These are phyloP conservation scores for Montifringilla adamsi DNA, from an alignment of 2,113 vertebrate species.

Conservation along the genomic window DNA sequence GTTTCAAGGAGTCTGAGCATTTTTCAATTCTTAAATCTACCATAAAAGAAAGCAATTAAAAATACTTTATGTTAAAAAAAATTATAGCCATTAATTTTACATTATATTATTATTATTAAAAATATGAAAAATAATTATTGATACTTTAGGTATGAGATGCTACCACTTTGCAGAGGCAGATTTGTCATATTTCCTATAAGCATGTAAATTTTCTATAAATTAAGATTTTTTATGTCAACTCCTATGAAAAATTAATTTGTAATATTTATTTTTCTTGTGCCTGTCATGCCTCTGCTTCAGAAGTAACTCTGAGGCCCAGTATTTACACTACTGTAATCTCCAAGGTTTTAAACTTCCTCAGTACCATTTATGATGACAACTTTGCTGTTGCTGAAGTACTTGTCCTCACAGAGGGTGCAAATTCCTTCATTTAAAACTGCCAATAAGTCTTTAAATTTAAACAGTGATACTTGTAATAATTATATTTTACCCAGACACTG, in stretches of 20 bases:
- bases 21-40: constrained; percentile 24
- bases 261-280: neutral
- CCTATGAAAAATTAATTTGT: neutral
- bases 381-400: neutral
- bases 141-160: neutral
- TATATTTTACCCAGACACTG: neutral
- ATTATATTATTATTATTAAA: constrained; percentile 3
- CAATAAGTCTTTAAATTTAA: neutral
- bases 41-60: constrained; percentile 50
- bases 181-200: neutral
- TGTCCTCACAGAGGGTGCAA: neutral
- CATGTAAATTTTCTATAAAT: neutral
- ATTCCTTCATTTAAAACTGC: neutral
- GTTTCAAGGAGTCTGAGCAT: neutral
- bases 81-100: constrained; percentile 1
- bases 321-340: neutral
- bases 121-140: neutral
- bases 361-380: neutral
- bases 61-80: constrained; percentile 33
- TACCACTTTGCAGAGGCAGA: neutral
- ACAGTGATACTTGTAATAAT: neutral
- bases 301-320: neutral
- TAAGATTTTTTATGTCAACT: neutral
- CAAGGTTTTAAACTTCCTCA: neutral
- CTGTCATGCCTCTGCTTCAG: neutral